Base-by-base conservation (phyloP, 2,888 invertebrate genomes). In the Drosophila mimica region DNA sequence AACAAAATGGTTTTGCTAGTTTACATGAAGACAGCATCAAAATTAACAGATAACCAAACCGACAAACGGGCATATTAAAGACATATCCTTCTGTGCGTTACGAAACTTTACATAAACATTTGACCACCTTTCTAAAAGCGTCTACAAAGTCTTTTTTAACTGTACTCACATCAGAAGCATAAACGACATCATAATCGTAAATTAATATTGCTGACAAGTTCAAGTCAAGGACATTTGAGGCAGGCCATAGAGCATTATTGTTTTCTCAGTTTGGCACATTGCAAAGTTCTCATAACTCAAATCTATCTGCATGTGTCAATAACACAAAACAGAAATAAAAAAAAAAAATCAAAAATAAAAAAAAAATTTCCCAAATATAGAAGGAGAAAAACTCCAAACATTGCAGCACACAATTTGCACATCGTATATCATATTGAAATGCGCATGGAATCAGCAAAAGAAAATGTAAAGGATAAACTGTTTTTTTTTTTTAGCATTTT, bases 381-480 rank as follows among this genome's bases (percentile, higher is more conserved):
- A 28, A 17, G 33, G 17, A 61, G 65, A 65, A 70, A 60, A 82
- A 73, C 81, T 72, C 54, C 70, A 79, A 80, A 72, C 72, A 78
- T 72, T 64, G 79, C 76, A 80, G 86, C 74, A 83, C 80, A 76
- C 88, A 86, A 86, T 86, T 86, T 86, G 86, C 83, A 71, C 80
- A 80, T 80, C 86, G 78, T 86, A 86, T 86, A 86, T 86, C 86
- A 88, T 75, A 86, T 83, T 86, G 86, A 80, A 83, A 80, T 78
- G 72, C 73, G 76, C 64, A 76, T 60, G 68, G 68, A 73, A 74
- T 76, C 81, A 74, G 83, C 79, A 81, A 84, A 74, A 71, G 74
- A 51, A 79, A 75, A 70, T 60, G 65, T 58, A 68, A 53, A 66
- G 57, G 54, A 58, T 65, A 72, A 70, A 63, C 69, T 76, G 74